Evolutionary conservation across 2,888 invertebrate genomes (phyloP).

Genomic region (Candidula unifasciata): DNA sequence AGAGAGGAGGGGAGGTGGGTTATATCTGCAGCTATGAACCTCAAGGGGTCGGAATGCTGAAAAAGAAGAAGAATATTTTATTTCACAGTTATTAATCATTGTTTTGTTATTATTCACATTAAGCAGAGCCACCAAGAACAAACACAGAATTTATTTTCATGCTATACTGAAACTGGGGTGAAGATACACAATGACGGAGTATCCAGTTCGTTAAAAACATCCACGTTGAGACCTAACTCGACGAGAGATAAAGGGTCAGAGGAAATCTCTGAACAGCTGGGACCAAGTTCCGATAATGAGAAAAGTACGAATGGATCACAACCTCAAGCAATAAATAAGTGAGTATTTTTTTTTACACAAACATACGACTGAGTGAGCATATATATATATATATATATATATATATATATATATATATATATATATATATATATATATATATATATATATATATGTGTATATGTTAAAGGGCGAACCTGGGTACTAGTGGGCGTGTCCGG

Average conservation of each 20-base stretch:
- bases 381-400: too few relatives aligned
- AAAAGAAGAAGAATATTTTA: too few relatives aligned
- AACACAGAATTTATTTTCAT: constrained; percentile 58
- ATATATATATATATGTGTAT: neutral
- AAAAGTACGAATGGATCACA: too few relatives aligned
- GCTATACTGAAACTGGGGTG: constrained; percentile 67
- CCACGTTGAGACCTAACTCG: neutral
- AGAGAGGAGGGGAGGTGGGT: too few relatives aligned
- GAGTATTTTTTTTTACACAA: neutral
- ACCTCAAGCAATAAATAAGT: neutral
- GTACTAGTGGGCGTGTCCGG: too few relatives aligned
- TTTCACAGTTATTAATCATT: too few relatives aligned
- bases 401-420: neutral
- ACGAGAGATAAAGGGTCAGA: too few relatives aligned
- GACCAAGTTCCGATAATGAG: too few relatives aligned
- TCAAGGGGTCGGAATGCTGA: too few relatives aligned
- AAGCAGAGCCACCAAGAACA: constrained; percentile 22
- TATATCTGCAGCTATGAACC: too few relatives aligned
- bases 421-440: constrained; percentile 17
- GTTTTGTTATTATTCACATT: neutral
- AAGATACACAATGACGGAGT: constrained; percentile 50
- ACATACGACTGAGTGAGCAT: neutral
- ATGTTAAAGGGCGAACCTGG: too few relatives aligned
- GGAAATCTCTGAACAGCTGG: too few relatives aligned
- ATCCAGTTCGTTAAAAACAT: neutral